Base-by-base conservation (phyloP, 1,140 invertebrate genomes). In the Theocolax elegans region DNA sequence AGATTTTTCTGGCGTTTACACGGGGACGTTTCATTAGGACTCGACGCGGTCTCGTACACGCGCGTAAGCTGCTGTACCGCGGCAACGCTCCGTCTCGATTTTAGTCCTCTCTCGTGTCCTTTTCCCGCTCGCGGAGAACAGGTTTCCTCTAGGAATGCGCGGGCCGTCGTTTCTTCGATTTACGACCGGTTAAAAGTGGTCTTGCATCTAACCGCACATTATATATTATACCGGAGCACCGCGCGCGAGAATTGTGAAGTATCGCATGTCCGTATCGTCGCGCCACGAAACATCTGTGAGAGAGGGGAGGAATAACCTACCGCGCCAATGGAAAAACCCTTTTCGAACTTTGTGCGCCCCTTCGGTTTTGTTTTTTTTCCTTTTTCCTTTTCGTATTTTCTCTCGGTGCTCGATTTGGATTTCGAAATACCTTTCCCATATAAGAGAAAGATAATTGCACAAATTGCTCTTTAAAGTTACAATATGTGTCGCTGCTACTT, bases 81-180 rank as follows among this genome's bases (percentile, higher is more conserved):
- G 38, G 25, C 19, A 40, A 51, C 21, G 17, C 21, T 25, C 48
- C 2, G n/a, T n/a, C n/a, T n/a, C n/a, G n/a, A n/a, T n/a, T n/a
- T n/a, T n/a, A n/a, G n/a, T n/a, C n/a, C n/a, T n/a, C n/a, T n/a
- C n/a, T n/a, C n/a, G 27, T 54, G 8, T 31, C 58, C 68, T 72
- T 74, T 75, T 74, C 38, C 44, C 65, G 9, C 38, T n/a, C 27
- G 38, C 67, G 42, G 2, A 35, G 53, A 80, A 78, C 80, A 78
- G 79, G 79, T 81, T 80, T 81, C 60, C 77, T 72, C 73, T 77
- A 81, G 77, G 79, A 81, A 80, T 79, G 68, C 68, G 40, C 59
- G 44, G 9, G 1, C n/a, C 62, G 71, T 75, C 74, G 71, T 73
- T 79, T 70, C 59, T 70, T 71, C 76, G 74, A 81, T 79, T 81